phyloP scores from a whole-genome alignment of 2,888 invertebrate species.

The Dryomyza anilis region DNA sequence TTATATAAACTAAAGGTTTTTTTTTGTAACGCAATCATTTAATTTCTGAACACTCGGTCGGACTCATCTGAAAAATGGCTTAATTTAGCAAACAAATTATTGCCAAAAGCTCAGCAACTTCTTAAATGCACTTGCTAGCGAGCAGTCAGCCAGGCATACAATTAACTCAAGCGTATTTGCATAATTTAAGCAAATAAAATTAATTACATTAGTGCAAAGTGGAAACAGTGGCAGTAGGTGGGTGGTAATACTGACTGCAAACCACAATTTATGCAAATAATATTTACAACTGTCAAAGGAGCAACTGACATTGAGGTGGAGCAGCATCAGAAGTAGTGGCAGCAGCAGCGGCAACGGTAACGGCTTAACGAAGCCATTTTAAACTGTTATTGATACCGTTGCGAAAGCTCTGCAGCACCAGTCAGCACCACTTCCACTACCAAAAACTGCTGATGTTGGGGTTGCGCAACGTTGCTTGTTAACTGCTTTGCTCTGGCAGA shows the following conservation, averaged over 20 bases:
- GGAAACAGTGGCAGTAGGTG: background rate
- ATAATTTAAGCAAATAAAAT: background rate
- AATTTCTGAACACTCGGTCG: no score
- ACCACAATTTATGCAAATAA: slow-evolving; percentile 23
- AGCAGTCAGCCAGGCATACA: background rate
- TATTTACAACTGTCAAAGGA: slow-evolving; percentile 20
- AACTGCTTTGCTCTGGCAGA: background rate
- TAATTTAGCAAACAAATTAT: no score
- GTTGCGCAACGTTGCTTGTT: background rate
- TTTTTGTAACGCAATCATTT: no score
- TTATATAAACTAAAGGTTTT: no score
- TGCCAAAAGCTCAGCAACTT: no score
- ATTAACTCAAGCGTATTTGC: slow-evolving; percentile 16
- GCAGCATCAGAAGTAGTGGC: background rate
- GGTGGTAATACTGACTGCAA: slow-evolving; percentile 1
- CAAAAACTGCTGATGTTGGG: background rate
- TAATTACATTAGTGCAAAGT: slow-evolving; percentile 4
- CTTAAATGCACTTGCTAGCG: no score
- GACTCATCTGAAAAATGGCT: no score
- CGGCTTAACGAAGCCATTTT: slow-evolving; percentile 3
- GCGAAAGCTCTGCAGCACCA: background rate
- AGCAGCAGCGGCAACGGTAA: no score
- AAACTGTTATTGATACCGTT: slow-evolving; percentile 9
- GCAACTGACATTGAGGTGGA: background rate
- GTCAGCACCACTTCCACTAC: background rate